Base-by-base conservation (phyloP, 1,140 invertebrate genomes). In the Habropoda laboriosa region DNA sequence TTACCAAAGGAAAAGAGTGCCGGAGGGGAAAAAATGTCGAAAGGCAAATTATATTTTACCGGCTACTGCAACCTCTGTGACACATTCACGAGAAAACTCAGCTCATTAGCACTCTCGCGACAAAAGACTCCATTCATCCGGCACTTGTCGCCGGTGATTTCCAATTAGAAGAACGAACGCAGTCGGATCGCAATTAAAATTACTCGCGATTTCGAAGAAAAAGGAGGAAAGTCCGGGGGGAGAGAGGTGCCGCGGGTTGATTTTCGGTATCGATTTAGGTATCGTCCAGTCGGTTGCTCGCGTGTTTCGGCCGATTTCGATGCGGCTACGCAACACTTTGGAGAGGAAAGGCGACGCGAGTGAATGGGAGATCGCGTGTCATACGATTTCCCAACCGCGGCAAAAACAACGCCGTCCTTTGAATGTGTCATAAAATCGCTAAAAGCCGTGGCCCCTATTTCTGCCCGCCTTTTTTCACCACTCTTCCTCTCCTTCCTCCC, bases 351-450 rank as follows among this genome's bases (percentile, higher is more conserved):
- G 21, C 12, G 21, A 40, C 16, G 51, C 7, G 51, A 30, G n/a
- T 55, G n/a, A 55, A 71, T 58, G 57, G 58, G 27, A 58, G 30
- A 49, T 57, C 13, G 27, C 53, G 53, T n/a, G 68, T 71, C n/a
- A 30, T 27, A 24, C 24, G 53, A 18, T 35, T 70, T 70, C 35
- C 24, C 51, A 51, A 24, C 18, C 67, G 49, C 35, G 67, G 32
- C 30, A 42, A 61, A 61, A 74, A 74, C 71, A 49, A 51, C 24
- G 24, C 12, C 42, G 45, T n/a, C 45, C 60, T 51, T 51, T 64
- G 72, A 51, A 74, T 53, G 35, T 40, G 30, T 74, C 60, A 64
- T 74, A 63, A 74, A 74, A 74, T 64, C 60, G 45, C 47, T 61
- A 64, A 74, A 74, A 61, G 45, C 60, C 58, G 45, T 42, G 35